Conservation (phyloP, 2,888 invertebrate genomes). For the Crepidodera aurea region DNA sequence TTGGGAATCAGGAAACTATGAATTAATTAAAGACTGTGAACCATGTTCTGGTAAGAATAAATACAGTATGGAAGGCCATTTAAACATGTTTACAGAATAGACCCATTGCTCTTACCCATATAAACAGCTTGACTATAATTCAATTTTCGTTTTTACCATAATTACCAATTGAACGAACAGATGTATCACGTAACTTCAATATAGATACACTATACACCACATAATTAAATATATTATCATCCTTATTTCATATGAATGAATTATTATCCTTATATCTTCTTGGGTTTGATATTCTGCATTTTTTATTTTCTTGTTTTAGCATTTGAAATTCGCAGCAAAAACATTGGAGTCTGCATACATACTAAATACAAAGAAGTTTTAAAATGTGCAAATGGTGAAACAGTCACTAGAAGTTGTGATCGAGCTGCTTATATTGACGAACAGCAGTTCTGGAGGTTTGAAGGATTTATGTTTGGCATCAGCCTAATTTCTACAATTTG, state of each 20-base stretch:
- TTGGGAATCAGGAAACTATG: conserved; percentile 75
- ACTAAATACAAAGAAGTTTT: conserved; percentile 86
- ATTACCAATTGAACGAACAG: no score
- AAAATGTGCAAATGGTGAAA: conserved; percentile 82
- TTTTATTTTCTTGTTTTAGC: conserved; percentile 64
- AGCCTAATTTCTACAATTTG: conserved; percentile 72
- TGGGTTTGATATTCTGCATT: no score
- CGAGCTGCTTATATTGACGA: conserved; percentile 86
- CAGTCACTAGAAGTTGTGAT: conserved; percentile 85
- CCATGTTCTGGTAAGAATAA: conserved; percentile 79
- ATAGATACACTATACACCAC: no score
- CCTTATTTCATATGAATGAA: no score
- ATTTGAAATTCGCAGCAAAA: conserved; percentile 84
- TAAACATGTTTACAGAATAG: neutral
- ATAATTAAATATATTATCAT: no score
- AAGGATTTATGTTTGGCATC: conserved; percentile 73
- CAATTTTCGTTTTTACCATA: no score
- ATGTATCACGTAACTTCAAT: no score
- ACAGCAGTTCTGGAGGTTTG: conserved; percentile 83
- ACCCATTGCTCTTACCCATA: no score
- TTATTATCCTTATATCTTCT: no score
- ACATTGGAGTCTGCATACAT: conserved; percentile 81
- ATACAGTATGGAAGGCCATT: no score
- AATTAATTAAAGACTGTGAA: conserved; percentile 79
- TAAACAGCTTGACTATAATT: no score